Conservation (phyloP, 2,888 invertebrate species). For the Panopea generosa region DNA sequence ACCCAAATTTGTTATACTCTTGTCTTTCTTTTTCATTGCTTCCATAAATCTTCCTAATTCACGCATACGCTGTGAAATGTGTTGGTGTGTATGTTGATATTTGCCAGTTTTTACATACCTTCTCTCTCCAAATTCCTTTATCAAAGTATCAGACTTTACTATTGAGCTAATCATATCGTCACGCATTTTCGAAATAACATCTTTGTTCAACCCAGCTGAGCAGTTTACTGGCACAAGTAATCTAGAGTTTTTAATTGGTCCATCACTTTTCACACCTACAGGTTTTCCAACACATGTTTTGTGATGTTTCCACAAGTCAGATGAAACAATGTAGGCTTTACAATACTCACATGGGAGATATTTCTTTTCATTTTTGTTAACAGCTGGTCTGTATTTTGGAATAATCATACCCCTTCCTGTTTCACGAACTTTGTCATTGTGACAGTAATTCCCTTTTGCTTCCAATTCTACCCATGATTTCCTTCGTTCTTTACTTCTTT, state of each 20-base stretch:
- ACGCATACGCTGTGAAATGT: constrained; percentile 29
- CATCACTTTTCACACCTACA: constrained; percentile 6
- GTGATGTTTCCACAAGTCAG: constrained; percentile 11
- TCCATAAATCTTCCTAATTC: constrained; percentile 25
- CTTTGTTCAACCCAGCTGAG: background rate
- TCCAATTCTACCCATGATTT: background rate
- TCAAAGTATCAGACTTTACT: constrained; percentile 18
- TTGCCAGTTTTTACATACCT: constrained; percentile 27
- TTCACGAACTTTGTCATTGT: background rate
- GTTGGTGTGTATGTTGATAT: constrained; percentile 7
- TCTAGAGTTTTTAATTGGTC: constrained; percentile 7
- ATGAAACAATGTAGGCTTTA: background rate
- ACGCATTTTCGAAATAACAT: constrained; percentile 6
- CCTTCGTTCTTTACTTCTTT: too few relatives aligned
- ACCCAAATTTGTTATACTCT: constrained; percentile 10
- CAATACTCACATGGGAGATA: constrained; percentile 8
- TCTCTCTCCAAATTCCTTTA: constrained; percentile 23
- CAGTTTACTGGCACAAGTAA: background rate
- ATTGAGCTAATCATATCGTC: constrained; percentile 1
- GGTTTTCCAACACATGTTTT: constrained; percentile 2
- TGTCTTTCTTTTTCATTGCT: constrained; percentile 12
- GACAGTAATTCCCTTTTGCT: background rate
- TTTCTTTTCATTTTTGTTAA: background rate
- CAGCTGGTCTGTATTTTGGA: background rate
- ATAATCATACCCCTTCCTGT: background rate